Evolutionary conservation across 2,797 vertebrate species (phyloP).

Genomic region (Apogon hyalosoma): DNA sequence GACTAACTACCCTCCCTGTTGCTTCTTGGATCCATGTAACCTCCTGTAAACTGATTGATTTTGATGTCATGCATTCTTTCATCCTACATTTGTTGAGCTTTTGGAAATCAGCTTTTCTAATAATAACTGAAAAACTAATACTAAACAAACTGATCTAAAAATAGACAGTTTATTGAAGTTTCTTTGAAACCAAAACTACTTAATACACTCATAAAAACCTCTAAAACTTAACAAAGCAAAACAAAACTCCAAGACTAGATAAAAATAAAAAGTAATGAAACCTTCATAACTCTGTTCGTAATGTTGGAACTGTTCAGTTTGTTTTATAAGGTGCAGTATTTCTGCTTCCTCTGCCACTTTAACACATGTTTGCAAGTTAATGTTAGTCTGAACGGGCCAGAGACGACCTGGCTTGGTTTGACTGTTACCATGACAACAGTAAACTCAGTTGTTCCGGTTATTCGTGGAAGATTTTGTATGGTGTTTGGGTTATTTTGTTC

Average conservation of each 20-base stretch:
- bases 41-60: no score
- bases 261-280: no score
- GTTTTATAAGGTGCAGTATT: slow-evolving; percentile 28
- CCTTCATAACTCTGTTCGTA: no score
- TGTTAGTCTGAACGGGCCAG: slow-evolving; percentile 1
- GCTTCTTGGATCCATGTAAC: no score
- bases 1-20: no score
- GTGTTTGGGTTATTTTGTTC: slow-evolving; percentile 6
- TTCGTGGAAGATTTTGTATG: slow-evolving; percentile 3
- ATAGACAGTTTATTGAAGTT: no score
- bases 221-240: no score
- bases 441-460: slow-evolving; percentile 23
- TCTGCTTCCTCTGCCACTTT: slow-evolving; percentile 19
- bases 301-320: not conserved
- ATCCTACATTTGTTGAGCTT: not conserved
- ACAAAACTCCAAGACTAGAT: no score
- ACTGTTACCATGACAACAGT: slow-evolving; percentile 25
- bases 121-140: not conserved
- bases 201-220: no score
- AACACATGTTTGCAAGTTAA: slow-evolving; percentile 26
- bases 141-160: no score
- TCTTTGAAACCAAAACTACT: no score
- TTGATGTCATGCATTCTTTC: no score
- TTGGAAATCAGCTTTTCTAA: not conserved
- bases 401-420: slow-evolving; percentile 7